phyloP scores from a whole-genome alignment of 1,140 invertebrate genomes.

The Drosophila seguyi region DNA sequence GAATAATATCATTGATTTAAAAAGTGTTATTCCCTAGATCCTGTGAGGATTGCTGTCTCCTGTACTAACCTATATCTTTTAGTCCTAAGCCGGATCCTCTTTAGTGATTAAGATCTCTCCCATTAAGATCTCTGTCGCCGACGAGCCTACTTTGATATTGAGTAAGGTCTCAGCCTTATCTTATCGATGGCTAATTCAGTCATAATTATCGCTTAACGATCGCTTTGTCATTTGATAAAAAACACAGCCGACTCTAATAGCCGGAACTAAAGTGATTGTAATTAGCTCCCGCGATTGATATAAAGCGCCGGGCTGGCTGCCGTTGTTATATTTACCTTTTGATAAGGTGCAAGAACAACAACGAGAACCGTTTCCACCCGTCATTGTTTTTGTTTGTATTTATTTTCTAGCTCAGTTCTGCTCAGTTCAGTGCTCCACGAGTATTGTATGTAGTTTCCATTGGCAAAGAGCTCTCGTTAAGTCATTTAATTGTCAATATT shows the following conservation, averaged over 20 bases:
- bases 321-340: constrained; percentile 32
- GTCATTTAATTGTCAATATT: constrained; percentile 7
- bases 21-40: too few species aligned
- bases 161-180: constrained; percentile 45
- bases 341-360: constrained; percentile 30
- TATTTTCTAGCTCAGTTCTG: constrained; percentile 3
- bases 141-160: constrained; percentile 20
- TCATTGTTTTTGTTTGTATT: constrained; percentile 58
- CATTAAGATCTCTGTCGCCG: neutral
- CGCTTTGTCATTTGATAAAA: constrained; percentile 51
- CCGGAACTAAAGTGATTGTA: constrained; percentile 36
- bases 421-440: constrained; percentile 1
- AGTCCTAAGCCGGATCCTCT: neutral
- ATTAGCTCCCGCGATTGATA: constrained; percentile 45
- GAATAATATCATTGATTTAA: neutral
- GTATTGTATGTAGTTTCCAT: constrained; percentile 1
- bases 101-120: neutral
- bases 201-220: constrained; percentile 51
- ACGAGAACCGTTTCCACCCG: constrained; percentile 12
- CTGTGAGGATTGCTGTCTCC: too few species aligned
- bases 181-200: constrained; percentile 41
- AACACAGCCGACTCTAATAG: constrained; percentile 10
- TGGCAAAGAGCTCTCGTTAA: neutral
- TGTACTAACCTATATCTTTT: neutral
- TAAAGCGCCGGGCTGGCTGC: constrained; percentile 22